phyloP scores from a whole-genome alignment of 37 sponge, comb jelly and placozoan genomes.

The Cladorhizidae sp. region DNA sequence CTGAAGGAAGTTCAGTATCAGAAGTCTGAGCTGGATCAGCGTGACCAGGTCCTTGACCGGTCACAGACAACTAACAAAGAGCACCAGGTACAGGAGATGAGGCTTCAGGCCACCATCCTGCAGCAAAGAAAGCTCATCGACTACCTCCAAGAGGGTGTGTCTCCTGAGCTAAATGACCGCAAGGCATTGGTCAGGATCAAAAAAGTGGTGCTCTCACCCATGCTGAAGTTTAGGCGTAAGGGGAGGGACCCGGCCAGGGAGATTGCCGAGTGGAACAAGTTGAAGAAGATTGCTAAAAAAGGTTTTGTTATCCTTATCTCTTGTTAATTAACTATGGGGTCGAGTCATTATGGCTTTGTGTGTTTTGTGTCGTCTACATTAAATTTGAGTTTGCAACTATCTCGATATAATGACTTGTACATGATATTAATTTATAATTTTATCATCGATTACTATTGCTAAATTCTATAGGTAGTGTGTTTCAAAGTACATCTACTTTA shows the following conservation, averaged over 20 bases:
- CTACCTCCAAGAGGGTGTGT: slow-evolving; percentile 36
- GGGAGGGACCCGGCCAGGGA: slow-evolving; percentile 61
- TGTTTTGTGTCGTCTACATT: too few species aligned
- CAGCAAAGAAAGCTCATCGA: slow-evolving; percentile 74
- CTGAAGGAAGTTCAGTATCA: slow-evolving; percentile 17
- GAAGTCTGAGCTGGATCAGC: slow-evolving; percentile 22
- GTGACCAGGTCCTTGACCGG: slow-evolving; percentile 35
- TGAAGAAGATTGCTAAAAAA: slow-evolving; percentile 43
- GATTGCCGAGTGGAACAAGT: slow-evolving; percentile 69
- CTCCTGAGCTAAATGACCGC: not conserved
- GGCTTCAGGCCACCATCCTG: slow-evolving; percentile 61
- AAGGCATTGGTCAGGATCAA: not conserved
- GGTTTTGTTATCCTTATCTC: not conserved
- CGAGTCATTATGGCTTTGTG: not conserved
- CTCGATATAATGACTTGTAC: too few species aligned
- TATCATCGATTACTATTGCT: too few species aligned
- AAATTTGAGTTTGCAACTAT: too few species aligned
- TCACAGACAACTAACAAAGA: slow-evolving; percentile 16
- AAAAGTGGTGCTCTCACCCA: slow-evolving; percentile 18
- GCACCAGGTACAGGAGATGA: slow-evolving; percentile 42
- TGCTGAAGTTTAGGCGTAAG: slow-evolving; percentile 44
- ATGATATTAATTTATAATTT: too few species aligned
- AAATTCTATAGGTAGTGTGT: too few species aligned
- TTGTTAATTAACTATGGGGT: not conserved
- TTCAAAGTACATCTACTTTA: not conserved